These are phyloP conservation scores for Drosophila oshimai DNA, from an alignment of 1,140 invertebrate species.

Conservation along the genomic window DNA sequence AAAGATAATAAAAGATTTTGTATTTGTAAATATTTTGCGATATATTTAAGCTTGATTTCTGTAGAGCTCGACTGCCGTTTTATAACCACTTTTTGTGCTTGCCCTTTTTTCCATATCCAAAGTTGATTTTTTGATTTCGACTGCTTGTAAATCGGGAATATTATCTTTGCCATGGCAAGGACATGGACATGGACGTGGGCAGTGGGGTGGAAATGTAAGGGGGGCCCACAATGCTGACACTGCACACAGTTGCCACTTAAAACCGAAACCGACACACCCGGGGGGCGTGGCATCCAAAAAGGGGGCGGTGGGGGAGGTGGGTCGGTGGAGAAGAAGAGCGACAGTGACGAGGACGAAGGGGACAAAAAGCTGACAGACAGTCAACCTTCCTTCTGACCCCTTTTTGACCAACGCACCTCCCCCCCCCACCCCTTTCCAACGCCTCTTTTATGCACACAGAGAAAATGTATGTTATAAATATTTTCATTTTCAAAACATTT, in stretches of 20 bases:
- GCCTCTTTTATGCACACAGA: neutral
- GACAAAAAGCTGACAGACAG: conserved; percentile 42
- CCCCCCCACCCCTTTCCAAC: neutral
- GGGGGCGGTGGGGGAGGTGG: neutral
- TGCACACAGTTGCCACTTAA: conserved; percentile 72
- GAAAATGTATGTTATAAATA: neutral
- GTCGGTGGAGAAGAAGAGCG: conserved; percentile 7
- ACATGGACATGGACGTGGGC: neutral
- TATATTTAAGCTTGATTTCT: too few species aligned
- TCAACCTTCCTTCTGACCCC: neutral
- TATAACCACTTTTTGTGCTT: neutral
- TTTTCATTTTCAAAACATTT: too few species aligned
- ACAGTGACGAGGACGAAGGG: conserved; percentile 44
- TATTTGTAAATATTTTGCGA: too few species aligned
- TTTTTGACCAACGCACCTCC: too few species aligned
- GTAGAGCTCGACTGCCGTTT: neutral
- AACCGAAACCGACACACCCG: conserved; percentile 61
- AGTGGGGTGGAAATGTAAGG: neutral
- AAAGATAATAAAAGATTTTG: too few species aligned
- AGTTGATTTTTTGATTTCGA: conserved; percentile 34
- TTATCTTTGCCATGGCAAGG: conserved; percentile 45
- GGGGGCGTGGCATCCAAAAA: neutral
- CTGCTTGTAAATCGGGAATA: conserved; percentile 65
- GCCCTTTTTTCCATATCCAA: neutral
- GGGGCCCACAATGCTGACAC: conserved; percentile 55